Conservation (phyloP, 2,797 vertebrate genomes). For the Rhabdophis nuchalis region DNA sequence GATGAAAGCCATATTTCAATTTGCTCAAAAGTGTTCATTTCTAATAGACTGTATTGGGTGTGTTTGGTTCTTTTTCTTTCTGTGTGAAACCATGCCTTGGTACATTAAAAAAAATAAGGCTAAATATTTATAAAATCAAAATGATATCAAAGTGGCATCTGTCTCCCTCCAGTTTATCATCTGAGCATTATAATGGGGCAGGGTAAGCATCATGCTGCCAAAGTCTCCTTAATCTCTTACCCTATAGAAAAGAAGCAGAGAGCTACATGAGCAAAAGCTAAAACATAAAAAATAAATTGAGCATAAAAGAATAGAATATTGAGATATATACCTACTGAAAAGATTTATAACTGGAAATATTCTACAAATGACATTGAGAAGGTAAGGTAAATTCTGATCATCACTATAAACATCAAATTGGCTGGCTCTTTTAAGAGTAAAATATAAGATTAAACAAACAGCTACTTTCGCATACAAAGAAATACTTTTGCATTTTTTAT, state of each 20-base stretch:
- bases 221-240: background rate
- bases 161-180: background rate
- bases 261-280: background rate
- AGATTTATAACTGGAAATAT: background rate
- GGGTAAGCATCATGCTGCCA: background rate
- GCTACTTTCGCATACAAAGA: background rate
- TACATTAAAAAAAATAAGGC: background rate
- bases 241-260: background rate
- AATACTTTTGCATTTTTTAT: background rate
- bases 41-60: background rate
- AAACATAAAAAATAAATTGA: background rate
- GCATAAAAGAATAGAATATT: background rate
- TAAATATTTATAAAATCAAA: background rate
- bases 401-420: background rate
- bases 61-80: background rate
- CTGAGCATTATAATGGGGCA: background rate
- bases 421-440: background rate
- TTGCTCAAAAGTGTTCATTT: background rate
- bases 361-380: background rate
- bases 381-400: background rate
- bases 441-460: background rate
- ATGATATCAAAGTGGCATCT: background rate
- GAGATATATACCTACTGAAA: background rate
- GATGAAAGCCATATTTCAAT: background rate
- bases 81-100: background rate